Evolutionary conservation across 2,888 invertebrate genomes (phyloP).

Genomic region (Timema cristinae): DNA sequence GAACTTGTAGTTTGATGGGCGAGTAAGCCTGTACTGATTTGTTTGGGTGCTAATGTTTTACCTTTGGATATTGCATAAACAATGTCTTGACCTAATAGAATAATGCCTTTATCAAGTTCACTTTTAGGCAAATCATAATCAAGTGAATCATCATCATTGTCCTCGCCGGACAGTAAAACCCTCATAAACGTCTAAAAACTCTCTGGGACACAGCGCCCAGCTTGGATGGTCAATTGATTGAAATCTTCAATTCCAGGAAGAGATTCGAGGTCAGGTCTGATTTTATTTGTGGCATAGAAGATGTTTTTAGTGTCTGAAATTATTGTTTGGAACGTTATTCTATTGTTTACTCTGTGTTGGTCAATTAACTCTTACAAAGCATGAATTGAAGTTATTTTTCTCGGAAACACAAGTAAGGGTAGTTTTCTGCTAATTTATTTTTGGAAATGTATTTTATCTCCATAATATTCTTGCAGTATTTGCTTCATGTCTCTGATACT

Average conservation of each 20-base stretch:
- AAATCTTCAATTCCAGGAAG: background rate
- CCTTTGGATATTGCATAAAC: background rate
- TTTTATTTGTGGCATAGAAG: background rate
- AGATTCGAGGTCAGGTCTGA: background rate
- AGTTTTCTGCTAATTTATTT: background rate
- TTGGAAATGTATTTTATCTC: background rate
- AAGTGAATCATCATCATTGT: background rate
- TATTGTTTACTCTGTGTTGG: background rate
- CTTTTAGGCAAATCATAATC: background rate
- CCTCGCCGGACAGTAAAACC: background rate
- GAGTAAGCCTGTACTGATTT: background rate
- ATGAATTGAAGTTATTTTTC: background rate
- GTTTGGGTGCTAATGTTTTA: background rate
- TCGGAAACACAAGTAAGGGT: background rate
- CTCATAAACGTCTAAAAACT: background rate
- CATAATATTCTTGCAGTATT: background rate
- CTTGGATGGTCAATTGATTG: background rate
- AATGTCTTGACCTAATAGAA: background rate
- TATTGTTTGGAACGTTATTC: background rate
- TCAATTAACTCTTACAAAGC: background rate
- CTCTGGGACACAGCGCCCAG: background rate
- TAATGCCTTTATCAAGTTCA: background rate
- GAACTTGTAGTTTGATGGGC: background rate
- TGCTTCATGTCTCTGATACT: background rate
- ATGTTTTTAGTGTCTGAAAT: slow-evolving; percentile 1